A percentile compares a stretch with the other conserved stretches of the same genome.
Conservation (phyloP, 2,797 vertebrate species). For the Hydrolagus colliei region DNA sequence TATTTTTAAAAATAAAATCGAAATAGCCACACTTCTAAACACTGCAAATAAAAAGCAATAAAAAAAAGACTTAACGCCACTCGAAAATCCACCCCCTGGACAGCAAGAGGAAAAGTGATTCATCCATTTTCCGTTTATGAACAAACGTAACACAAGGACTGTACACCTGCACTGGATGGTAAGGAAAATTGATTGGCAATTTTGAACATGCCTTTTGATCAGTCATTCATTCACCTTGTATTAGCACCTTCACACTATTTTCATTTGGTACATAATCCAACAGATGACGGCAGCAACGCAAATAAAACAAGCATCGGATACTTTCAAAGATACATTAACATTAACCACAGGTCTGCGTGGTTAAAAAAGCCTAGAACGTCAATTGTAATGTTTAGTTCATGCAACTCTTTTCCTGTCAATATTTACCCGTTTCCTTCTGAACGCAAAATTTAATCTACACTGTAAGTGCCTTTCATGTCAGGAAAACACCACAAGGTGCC, state of each 20-base stretch:
- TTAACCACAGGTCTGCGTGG: too few relatives aligned
- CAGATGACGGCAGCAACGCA: background rate
- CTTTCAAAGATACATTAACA: background rate
- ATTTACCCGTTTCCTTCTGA: too few relatives aligned
- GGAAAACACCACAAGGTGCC: too few relatives aligned
- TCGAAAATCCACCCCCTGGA: background rate
- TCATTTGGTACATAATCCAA: background rate
- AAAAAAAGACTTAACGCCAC: background rate
- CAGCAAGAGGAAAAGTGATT: background rate
- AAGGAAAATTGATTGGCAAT: background rate
- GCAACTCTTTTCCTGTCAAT: too few relatives aligned
- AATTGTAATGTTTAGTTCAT: too few relatives aligned
- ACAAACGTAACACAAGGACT: background rate
- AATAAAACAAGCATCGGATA: background rate
- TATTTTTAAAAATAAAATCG: background rate
- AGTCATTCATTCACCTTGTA: background rate
- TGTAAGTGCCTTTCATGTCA: too few relatives aligned
- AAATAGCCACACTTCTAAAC: background rate
- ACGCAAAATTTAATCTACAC: too few relatives aligned
- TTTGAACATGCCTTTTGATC: background rate
- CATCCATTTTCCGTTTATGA: conserved; percentile 5
- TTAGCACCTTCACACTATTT: background rate
- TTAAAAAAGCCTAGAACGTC: too few relatives aligned
- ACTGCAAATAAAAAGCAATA: background rate
- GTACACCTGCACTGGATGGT: background rate